Conservation (phyloP, 2,113 vertebrate genomes). For the Trematocara nigrifrons region DNA sequence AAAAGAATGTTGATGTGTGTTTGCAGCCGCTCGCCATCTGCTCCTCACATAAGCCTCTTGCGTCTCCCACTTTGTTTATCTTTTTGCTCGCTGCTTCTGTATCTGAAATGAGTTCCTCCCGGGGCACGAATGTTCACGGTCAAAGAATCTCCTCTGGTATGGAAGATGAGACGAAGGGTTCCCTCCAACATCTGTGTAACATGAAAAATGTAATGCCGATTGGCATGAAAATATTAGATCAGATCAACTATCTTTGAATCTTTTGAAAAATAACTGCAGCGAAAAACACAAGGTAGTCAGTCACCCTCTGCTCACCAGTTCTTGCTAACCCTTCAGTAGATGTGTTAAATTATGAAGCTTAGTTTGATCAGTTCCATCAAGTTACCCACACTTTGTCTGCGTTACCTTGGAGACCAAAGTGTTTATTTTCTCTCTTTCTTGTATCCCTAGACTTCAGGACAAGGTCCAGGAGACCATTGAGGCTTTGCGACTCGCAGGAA, state of each 20-base stretch:
- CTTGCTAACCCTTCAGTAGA: not conserved
- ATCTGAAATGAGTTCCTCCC: conserved; percentile 25
- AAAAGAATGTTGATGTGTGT: conserved; percentile 23
- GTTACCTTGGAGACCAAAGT: not conserved
- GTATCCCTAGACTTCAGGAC: conserved; percentile 82
- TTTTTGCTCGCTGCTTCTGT: not conserved
- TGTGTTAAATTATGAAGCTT: not conserved
- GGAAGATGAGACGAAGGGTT: not conserved
- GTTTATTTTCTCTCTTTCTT: not conserved
- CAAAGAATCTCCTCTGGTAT: conserved; percentile 8
- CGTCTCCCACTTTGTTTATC: not conserved
- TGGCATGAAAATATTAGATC: not conserved
- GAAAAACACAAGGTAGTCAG: not conserved
- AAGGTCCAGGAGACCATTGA: conserved; percentile 97
- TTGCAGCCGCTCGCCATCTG: conserved; percentile 46
- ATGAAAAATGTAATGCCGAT: not conserved
- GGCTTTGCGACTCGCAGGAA: conserved; percentile 89
- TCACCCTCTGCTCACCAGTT: not conserved
- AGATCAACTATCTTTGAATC: not conserved
- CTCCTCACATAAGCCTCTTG: conserved; percentile 13
- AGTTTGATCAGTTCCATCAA: not conserved
- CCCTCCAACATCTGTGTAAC: not conserved
- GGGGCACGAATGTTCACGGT: conserved; percentile 14
- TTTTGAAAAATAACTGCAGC: not conserved
- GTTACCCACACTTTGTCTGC: not conserved